A percentile compares a stretch with the other conserved stretches of the same genome.
Conservation (phyloP, 2,113 vertebrate species). For the Centrocercus urophasianus region DNA sequence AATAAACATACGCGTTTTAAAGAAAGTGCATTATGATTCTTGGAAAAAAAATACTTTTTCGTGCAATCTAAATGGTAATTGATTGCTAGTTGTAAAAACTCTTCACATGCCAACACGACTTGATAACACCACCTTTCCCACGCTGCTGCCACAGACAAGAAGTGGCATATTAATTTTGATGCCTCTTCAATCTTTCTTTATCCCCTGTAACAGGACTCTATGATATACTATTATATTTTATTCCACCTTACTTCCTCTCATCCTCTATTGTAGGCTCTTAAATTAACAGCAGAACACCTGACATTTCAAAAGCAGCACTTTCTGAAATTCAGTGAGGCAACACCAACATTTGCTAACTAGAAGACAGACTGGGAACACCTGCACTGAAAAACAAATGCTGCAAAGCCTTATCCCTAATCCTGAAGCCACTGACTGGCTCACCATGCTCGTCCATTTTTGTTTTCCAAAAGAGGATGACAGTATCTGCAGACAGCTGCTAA, state of each 20-base stretch:
- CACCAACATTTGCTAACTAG: not conserved
- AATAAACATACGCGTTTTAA: not conserved
- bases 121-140: not conserved
- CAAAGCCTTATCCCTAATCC: not conserved
- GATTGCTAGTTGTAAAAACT: not conserved
- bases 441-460: fast-evolving
- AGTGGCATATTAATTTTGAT: not conserved
- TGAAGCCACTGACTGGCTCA: not conserved
- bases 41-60: not conserved
- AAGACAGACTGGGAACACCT: not conserved
- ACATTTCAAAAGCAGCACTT: not conserved
- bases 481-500: not conserved
- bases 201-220: not conserved
- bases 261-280: not conserved
- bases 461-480: not conserved
- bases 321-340: not conserved
- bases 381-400: not conserved
- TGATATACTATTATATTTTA: not conserved
- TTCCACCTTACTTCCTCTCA: not conserved
- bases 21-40: not conserved
- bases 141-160: not conserved
- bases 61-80: not conserved
- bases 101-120: not conserved
- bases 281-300: not conserved
- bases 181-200: not conserved